Conservation (phyloP, 2,113 vertebrate species). For the Rhinoptilus africanus region DNA sequence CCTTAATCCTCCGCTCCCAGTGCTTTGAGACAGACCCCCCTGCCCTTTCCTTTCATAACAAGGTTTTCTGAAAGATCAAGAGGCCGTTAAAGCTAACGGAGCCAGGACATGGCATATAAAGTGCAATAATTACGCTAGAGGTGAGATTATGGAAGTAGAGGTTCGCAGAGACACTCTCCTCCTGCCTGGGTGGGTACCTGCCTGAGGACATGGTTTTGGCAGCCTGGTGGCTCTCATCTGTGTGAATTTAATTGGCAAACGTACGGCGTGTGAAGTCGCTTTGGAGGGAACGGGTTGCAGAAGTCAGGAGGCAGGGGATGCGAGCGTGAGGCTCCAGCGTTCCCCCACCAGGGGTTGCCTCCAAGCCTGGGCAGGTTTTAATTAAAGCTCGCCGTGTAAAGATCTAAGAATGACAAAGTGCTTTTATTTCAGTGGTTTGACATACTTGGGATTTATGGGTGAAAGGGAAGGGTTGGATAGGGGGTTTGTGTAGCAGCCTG, state of each 20-base stretch:
- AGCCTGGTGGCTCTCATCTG: fast-evolving
- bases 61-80: not conserved
- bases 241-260: not conserved
- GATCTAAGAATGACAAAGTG: not conserved
- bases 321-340: fast-evolving
- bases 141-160: not conserved
- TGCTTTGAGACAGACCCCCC: fast-evolving
- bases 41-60: not conserved
- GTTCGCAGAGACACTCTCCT: not conserved
- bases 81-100: not conserved
- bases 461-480: not conserved
- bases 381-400: not conserved
- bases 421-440: not conserved
- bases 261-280: fast-evolving
- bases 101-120: fast-evolving
- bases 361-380: not conserved
- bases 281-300: not conserved
- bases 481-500: not conserved
- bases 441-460: not conserved
- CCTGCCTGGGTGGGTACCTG: not conserved
- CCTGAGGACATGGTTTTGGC: not conserved
- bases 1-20: not conserved
- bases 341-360: not conserved
- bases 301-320: fast-evolving
- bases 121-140: not conserved